phyloP scores from a whole-genome alignment of 2,888 invertebrate species.

The Trichogramma dendrolimi region DNA sequence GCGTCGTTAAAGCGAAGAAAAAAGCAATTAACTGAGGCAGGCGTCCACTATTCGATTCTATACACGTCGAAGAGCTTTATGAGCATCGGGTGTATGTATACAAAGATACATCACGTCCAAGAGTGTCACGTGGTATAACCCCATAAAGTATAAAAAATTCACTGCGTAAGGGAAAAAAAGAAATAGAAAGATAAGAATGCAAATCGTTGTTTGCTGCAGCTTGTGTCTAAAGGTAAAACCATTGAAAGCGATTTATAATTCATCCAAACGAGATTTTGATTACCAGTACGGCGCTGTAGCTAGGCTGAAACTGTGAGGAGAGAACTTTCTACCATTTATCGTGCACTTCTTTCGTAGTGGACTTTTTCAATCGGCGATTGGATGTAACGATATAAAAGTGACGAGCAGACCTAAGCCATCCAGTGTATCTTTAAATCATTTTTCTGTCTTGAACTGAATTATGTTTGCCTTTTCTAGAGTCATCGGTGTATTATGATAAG shows the following conservation, averaged over 20 bases:
- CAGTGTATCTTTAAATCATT: neutral
- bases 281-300: slow-evolving; percentile 27
- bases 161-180: slow-evolving; percentile 14
- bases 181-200: slow-evolving; percentile 25
- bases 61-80: no score
- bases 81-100: no score
- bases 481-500: no score
- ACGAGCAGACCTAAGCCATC: no score
- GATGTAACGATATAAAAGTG: no score
- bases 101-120: neutral
- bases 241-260: slow-evolving; percentile 45
- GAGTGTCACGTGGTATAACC: no score
- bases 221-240: slow-evolving; percentile 20
- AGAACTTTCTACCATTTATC: neutral
- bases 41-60: no score
- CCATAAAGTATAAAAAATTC: neutral
- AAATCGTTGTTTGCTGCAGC: slow-evolving; percentile 29
- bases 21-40: no score
- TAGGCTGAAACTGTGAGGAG: neutral
- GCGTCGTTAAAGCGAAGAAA: no score
- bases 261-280: slow-evolving; percentile 51
- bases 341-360: neutral
- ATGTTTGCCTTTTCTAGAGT: neutral
- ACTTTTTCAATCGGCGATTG: neutral
- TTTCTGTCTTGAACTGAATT: neutral